Evolutionary conservation across 2,797 vertebrate genomes (phyloP).

Genomic region (Spinus pinus): DNA sequence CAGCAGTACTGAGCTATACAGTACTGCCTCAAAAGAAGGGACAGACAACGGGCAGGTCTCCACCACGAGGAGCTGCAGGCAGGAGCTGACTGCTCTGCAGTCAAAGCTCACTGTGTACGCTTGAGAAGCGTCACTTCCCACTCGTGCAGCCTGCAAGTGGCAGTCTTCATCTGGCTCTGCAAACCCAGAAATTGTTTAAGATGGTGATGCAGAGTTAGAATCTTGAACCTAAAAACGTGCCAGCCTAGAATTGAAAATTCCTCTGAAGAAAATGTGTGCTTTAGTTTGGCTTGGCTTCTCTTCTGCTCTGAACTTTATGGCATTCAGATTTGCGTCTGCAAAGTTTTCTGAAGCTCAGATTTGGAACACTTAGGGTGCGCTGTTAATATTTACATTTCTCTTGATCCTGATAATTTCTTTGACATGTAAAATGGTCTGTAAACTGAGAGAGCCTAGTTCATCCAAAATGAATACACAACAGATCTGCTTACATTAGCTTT

Average conservation of each 20-base stretch:
- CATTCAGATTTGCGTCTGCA: neutral
- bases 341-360: neutral
- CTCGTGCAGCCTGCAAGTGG: neutral
- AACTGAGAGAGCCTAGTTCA: neutral
- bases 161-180: neutral
- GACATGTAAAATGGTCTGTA: neutral
- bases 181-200: neutral
- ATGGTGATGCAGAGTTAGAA: neutral
- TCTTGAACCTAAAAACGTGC: neutral
- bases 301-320: neutral
- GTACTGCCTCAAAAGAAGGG: neutral
- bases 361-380: neutral
- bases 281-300: neutral
- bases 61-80: neutral
- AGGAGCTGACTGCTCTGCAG: neutral
- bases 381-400: neutral
- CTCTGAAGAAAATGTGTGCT: neutral
- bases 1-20: neutral
- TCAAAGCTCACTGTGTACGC: neutral
- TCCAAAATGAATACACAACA: neutral
- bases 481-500: slow-evolving; percentile 8
- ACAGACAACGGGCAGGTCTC: neutral
- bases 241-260: neutral
- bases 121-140: neutral
- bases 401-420: neutral